Conservation (phyloP, 1,140 invertebrate genomes). For the Lordiphosa collinella region DNA sequence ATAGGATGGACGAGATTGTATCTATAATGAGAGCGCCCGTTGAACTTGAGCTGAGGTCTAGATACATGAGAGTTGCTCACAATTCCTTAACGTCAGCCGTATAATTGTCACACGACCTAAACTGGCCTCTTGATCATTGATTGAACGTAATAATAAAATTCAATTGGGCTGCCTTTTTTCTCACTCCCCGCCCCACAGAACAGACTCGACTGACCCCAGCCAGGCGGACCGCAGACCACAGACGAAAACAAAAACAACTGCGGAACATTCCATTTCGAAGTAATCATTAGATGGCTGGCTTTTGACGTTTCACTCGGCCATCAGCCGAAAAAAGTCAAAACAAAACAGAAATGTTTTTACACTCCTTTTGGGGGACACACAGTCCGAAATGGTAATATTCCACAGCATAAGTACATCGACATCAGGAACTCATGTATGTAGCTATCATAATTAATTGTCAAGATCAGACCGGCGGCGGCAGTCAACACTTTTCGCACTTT, state of each 20-base stretch:
- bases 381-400: constrained; percentile 55
- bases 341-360: constrained; percentile 13
- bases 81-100: constrained; percentile 72
- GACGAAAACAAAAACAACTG: constrained; percentile 50
- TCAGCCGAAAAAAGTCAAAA: constrained; percentile 10
- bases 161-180: constrained; percentile 59
- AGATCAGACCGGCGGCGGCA: constrained; percentile 11
- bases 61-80: constrained; percentile 28
- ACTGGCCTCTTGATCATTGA: constrained; percentile 75
- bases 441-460: constrained; percentile 55
- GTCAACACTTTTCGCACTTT: constrained; percentile 60
- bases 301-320: constrained; percentile 7
- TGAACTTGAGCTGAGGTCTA: constrained; percentile 52
- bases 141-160: constrained; percentile 79
- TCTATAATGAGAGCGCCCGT: constrained; percentile 50
- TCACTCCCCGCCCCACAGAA: constrained; percentile 6
- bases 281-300: constrained; percentile 37
- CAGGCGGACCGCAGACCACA: constrained; percentile 31
- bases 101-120: constrained; percentile 79
- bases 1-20: constrained; percentile 18
- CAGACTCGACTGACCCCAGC: constrained; percentile 50
- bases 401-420: constrained; percentile 19
- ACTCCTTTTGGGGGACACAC: constrained; percentile 13
- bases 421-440: constrained; percentile 50
- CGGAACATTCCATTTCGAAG: constrained; percentile 58